phyloP scores from a whole-genome alignment of 2,113 vertebrate genomes.

The Myotis davidii region DNA sequence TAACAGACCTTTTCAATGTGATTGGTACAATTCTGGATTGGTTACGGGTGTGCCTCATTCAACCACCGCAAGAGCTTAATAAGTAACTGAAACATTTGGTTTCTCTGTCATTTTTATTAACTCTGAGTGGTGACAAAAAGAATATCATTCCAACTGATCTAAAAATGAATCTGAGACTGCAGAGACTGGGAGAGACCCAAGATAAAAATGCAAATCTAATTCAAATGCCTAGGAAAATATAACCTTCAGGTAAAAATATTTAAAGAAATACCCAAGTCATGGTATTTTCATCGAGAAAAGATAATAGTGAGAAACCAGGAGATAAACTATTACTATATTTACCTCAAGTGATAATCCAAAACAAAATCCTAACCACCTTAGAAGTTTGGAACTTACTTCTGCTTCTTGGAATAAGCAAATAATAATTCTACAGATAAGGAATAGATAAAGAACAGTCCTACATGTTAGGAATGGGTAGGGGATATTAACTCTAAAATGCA shows the following conservation, averaged over 20 bases:
- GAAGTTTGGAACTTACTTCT: background rate
- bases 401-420: background rate
- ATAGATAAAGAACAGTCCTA: background rate
- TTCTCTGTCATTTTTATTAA: conserved; percentile 35
- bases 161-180: background rate
- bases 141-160: background rate
- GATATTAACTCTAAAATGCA: background rate
- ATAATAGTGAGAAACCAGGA: background rate
- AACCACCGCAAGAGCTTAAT: background rate
- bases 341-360: background rate
- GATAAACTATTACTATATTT: background rate
- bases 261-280: conserved; percentile 7
- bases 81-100: background rate
- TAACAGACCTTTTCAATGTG: background rate
- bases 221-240: background rate
- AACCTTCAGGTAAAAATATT: background rate
- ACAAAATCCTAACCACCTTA: background rate
- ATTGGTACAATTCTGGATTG: background rate
- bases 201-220: conserved; percentile 37
- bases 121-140: background rate
- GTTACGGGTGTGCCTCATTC: background rate
- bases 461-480: background rate
- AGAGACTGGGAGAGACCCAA: background rate
- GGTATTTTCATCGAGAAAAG: background rate
- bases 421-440: background rate